These are phyloP conservation scores for Incurvaria masculella DNA, from an alignment of 2,888 invertebrate genomes.

Conservation along the genomic window DNA sequence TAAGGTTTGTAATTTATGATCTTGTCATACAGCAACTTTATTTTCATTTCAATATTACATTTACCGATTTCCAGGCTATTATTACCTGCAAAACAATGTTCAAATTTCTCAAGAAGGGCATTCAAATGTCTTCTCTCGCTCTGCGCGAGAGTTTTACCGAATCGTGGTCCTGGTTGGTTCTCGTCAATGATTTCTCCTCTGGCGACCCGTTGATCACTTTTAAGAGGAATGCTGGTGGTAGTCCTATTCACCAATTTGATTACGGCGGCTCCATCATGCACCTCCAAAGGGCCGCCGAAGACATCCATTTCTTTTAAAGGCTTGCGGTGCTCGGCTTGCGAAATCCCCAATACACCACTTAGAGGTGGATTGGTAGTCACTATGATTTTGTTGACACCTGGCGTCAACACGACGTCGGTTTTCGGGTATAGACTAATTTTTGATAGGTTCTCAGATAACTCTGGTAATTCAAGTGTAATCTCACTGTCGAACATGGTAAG, in stretches of 20 bases:
- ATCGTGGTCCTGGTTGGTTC: not conserved
- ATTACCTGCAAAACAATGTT: conserved; percentile 1
- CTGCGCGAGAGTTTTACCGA: too few species aligned
- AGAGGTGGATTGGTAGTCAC: conserved; percentile 9
- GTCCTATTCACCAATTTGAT: too few species aligned
- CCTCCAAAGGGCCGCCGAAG: too few species aligned
- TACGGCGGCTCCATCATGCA: too few species aligned
- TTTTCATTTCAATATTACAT: conserved; percentile 11
- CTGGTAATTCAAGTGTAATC: too few species aligned
- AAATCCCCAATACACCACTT: conserved; percentile 3
- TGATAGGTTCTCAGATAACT: not conserved
- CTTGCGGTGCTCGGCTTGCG: not conserved
- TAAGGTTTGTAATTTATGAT: conserved; percentile 11
- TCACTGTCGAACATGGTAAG: not conserved
- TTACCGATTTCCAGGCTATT: conserved; percentile 8
- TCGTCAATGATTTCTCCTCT: conserved; percentile 5
- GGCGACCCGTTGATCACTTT: conserved; percentile 6
- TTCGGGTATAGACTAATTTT: conserved; percentile 6
- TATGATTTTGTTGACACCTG: conserved; percentile 10
- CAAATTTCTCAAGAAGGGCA: not conserved
- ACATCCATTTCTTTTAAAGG: too few species aligned
- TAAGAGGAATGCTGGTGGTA: conserved; percentile 1
- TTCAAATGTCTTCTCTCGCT: not conserved
- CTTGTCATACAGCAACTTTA: conserved; percentile 8
- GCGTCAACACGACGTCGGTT: conserved; percentile 1